phyloP scores from a whole-genome alignment of 30 jellyfish, hydroid and myxozoan species.

The Nemopilema nomurai region DNA sequence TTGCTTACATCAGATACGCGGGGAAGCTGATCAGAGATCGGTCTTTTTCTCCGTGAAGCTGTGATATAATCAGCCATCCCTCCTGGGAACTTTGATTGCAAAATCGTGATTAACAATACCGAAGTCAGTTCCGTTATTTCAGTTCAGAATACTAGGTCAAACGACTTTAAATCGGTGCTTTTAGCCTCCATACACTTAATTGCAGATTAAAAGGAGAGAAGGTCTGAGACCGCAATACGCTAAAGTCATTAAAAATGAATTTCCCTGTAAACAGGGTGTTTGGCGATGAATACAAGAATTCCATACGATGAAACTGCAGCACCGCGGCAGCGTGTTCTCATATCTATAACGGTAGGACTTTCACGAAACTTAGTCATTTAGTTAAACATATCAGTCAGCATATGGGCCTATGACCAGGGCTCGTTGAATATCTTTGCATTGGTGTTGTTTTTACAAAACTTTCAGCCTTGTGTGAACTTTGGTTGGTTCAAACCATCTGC shows the following conservation, averaged over 20 bases:
- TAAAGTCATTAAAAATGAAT: constrained; percentile 42
- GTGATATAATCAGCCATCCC: neutral
- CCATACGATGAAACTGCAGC: neutral
- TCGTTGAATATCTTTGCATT: neutral
- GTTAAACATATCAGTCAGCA: neutral
- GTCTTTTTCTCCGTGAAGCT: neutral
- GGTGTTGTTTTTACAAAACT: neutral
- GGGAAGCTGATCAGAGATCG: neutral
- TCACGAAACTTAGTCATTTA: neutral
- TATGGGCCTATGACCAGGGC: neutral
- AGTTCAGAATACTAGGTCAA: constrained; percentile 44
- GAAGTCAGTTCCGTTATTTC: neutral
- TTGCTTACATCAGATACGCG: neutral
- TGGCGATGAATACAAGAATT: neutral
- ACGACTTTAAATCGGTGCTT: constrained; percentile 37
- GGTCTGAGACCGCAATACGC: constrained; percentile 44
- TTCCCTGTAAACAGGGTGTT: neutral
- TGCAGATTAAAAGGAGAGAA: constrained; percentile 33
- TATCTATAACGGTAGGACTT: neutral
- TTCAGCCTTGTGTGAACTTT: too few species aligned
- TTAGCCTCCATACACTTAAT: constrained; percentile 58
- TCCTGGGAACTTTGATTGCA: neutral
- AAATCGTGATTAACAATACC: neutral
- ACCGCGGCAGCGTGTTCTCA: neutral
- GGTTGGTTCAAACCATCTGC: neutral